Percentiles rank a stretch among this genome's conserved stretches.
Conservation (phyloP, 2,888 invertebrate species). For the Megamerina dolium region DNA sequence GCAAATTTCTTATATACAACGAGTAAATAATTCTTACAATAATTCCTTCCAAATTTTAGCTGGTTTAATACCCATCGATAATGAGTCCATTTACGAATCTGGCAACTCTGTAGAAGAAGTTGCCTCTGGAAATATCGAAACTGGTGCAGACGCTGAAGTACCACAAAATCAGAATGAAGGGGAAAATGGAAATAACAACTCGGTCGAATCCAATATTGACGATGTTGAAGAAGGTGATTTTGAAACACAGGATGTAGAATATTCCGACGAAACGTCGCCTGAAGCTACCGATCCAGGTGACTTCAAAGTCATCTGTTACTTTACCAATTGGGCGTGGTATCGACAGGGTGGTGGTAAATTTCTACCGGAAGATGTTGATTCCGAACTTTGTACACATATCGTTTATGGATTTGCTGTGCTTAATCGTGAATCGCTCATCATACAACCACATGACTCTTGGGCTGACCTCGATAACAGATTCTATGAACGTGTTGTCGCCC, state of each 20-base stretch:
- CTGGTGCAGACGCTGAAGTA: constrained; percentile 8
- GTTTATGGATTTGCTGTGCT: constrained; percentile 89
- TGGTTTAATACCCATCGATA: constrained; percentile 12
- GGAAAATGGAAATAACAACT: not conserved
- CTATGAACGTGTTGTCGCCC: constrained; percentile 75
- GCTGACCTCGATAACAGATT: constrained; percentile 87
- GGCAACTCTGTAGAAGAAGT: constrained; percentile 25
- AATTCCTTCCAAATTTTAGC: constrained; percentile 2
- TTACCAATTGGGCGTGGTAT: constrained; percentile 94
- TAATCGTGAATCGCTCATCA: constrained; percentile 64
- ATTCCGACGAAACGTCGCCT: not conserved
- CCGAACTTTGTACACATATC: constrained; percentile 82
- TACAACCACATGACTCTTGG: constrained; percentile 84
- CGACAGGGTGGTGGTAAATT: constrained; percentile 76
- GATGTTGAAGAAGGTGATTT: constrained; percentile 34
- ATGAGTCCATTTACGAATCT: constrained; percentile 31
- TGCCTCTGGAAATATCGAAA: constrained; percentile 32
- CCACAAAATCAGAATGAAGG: constrained; percentile 1
- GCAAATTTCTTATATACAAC: not conserved
- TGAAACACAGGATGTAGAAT: not conserved
- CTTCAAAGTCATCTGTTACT: constrained; percentile 83
- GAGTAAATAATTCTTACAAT: not conserved
- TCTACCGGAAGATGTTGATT: constrained; percentile 75
- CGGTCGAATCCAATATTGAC: constrained; percentile 26
- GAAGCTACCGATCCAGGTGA: constrained; percentile 30